phyloP scores from a whole-genome alignment of 2,888 invertebrate species.

The Cryptocephalus moraei region DNA sequence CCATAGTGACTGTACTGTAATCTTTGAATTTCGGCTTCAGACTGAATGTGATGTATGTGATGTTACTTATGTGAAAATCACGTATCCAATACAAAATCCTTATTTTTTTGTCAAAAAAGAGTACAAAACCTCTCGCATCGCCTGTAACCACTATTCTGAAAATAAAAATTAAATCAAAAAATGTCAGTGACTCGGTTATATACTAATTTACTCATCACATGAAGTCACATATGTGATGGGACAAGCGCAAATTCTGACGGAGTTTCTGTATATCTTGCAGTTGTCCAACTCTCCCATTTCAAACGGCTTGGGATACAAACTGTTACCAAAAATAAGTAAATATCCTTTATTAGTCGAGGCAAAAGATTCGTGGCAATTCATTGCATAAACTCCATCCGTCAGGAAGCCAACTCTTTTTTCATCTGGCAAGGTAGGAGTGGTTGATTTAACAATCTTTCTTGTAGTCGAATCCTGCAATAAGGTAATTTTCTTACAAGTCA shows the following conservation, averaged over 20 bases:
- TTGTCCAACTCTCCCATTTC: constrained; percentile 28
- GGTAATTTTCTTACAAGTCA: too few species aligned
- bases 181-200: too few species aligned
- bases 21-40: constrained; percentile 16
- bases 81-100: constrained; percentile 49
- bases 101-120: constrained; percentile 49
- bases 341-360: constrained; percentile 43
- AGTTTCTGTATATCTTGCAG: constrained; percentile 41
- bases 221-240: background rate
- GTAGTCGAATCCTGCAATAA: constrained; percentile 12
- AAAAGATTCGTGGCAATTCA: constrained; percentile 40
- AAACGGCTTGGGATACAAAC: constrained; percentile 35
- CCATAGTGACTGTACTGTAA: constrained; percentile 1
- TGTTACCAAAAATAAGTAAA: constrained; percentile 43
- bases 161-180: constrained; percentile 1
- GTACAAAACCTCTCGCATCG: constrained; percentile 44
- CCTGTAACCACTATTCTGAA: constrained; percentile 40
- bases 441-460: constrained; percentile 12
- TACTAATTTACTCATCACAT: too few species aligned
- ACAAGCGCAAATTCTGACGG: constrained; percentile 28
- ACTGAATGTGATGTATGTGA: constrained; percentile 45
- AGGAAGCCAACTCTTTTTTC: constrained; percentile 38
- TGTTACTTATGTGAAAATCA: constrained; percentile 39
- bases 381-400: constrained; percentile 44
- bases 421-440: constrained; percentile 33